Evolutionary conservation across 2,888 invertebrate genomes (phyloP).

Genomic region (Halocaridina rubra): DNA sequence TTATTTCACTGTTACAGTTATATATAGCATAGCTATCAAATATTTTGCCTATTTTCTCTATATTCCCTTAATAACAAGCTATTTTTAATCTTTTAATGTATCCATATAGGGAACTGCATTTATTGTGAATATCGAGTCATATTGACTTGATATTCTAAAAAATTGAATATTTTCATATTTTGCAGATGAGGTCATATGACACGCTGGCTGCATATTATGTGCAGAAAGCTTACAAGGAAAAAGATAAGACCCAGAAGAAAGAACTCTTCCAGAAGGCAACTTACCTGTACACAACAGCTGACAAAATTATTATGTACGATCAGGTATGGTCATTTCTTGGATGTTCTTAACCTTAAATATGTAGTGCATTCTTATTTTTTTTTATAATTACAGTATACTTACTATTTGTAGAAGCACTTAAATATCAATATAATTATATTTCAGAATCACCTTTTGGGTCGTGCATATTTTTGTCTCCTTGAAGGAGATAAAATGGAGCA

Average conservation of each 20-base stretch:
- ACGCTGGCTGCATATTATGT: constrained; percentile 99
- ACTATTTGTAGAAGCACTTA: too few relatives aligned
- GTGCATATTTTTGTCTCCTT: constrained; percentile 96
- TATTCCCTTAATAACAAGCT: too few relatives aligned
- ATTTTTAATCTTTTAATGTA: too few relatives aligned
- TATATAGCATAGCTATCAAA: too few relatives aligned
- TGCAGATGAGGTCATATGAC: constrained; percentile 95
- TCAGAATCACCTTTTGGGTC: constrained; percentile 92
- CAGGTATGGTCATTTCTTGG: constrained; percentile 73
- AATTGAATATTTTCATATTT: background rate
- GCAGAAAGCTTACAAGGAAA: constrained; percentile 93
- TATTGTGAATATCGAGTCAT: too few relatives aligned
- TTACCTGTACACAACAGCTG: constrained; percentile 95
- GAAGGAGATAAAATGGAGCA: constrained; percentile 99
- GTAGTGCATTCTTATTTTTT: background rate
- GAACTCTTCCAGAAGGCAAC: constrained; percentile 97
- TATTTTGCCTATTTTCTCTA: too few relatives aligned
- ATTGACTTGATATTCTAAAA: background rate
- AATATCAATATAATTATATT: too few relatives aligned
- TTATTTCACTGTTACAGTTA: too few relatives aligned
- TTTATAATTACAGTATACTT: background rate
- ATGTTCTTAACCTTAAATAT: background rate
- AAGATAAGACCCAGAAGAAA: constrained; percentile 91
- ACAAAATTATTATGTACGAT: constrained; percentile 99
- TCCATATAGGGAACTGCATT: too few relatives aligned